Evolutionary conservation across 2,888 invertebrate species (phyloP).

Genomic region (Belgica antarctica): DNA sequence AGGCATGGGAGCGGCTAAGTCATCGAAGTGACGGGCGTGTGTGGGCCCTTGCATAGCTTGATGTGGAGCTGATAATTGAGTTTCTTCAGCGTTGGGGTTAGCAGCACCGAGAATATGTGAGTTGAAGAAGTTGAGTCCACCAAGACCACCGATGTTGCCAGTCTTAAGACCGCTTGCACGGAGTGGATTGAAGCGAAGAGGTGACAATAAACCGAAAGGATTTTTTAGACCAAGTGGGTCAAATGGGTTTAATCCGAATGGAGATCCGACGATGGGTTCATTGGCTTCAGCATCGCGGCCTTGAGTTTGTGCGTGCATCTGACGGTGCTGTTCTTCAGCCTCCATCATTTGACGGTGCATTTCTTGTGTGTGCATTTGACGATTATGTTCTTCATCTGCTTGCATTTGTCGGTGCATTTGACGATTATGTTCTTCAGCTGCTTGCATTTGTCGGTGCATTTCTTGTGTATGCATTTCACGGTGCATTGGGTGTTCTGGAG

Average conservation of each 20-base stretch:
- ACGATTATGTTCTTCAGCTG: no score
- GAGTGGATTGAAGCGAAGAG: background rate
- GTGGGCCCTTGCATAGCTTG: background rate
- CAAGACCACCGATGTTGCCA: background rate
- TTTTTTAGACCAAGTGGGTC: background rate
- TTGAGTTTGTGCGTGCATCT: no score
- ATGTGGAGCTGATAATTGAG: background rate
- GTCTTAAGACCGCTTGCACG: background rate
- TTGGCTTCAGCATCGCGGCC: no score
- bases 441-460: background rate
- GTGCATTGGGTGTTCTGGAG: background rate
- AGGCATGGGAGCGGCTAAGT: background rate
- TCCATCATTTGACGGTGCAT: background rate
- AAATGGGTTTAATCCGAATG: background rate
- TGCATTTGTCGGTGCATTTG: background rate
- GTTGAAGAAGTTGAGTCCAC: background rate
- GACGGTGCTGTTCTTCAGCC: no score
- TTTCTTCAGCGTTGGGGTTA: slow-evolving; percentile 32
- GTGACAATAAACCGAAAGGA: background rate
- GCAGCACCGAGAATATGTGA: slow-evolving; percentile 18
- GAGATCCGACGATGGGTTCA: slow-evolving; percentile 2
- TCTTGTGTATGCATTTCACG: background rate
- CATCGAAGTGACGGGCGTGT: background rate
- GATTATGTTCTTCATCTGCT: background rate
- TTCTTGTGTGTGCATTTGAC: background rate